Conservation (phyloP, 2,113 vertebrate species). For the Thomomys bottae region DNA sequence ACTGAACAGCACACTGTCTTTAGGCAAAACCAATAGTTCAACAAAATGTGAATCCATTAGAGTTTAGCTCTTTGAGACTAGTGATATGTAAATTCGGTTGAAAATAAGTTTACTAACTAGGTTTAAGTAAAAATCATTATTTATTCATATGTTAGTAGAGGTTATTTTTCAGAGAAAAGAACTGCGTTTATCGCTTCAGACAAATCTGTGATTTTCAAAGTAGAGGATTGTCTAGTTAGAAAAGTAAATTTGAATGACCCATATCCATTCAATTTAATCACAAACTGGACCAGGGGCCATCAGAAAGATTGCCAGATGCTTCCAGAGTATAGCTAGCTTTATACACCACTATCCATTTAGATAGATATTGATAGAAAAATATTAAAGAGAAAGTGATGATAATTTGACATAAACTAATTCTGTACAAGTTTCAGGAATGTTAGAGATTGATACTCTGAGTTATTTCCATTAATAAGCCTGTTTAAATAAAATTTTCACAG, state of each 20-base stretch:
- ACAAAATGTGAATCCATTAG: background rate
- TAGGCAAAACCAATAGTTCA: background rate
- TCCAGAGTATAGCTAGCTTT: background rate
- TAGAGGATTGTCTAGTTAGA: background rate
- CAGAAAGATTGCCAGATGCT: background rate
- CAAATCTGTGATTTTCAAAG: background rate
- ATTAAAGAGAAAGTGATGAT: background rate
- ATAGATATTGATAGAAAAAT: background rate
- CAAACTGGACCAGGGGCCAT: background rate
- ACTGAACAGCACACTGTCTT: background rate
- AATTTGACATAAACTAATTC: background rate
- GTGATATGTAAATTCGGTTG: background rate
- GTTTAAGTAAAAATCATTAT: background rate
- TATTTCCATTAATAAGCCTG: constrained; percentile 12
- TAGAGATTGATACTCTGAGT: background rate
- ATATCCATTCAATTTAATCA: background rate
- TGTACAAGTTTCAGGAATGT: background rate
- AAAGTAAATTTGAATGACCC: background rate
- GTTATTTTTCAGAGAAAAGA: background rate
- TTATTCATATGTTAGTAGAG: background rate
- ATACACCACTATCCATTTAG: background rate
- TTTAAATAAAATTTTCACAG: background rate
- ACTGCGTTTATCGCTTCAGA: background rate
- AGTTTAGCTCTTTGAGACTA: background rate
- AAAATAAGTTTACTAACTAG: background rate